These are phyloP conservation scores for Bathynomus jamesi DNA, from an alignment of 1,140 invertebrate species.

Conservation along the genomic window DNA sequence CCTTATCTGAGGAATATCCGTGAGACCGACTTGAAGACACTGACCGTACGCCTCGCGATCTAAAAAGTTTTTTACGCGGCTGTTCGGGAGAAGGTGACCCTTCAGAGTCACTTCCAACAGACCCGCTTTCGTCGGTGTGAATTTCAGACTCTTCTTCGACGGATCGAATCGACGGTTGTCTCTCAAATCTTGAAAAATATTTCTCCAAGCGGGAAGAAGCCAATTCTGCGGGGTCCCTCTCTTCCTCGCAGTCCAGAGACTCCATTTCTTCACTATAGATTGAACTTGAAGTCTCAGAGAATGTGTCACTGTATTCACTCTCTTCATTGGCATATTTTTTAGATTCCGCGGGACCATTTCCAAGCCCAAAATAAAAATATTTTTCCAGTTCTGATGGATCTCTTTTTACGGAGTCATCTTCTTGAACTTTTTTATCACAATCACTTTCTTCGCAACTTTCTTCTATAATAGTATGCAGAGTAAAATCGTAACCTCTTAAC, in stretches of 20 bases:
- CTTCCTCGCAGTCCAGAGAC: constrained; percentile 36
- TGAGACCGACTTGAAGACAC: constrained; percentile 18
- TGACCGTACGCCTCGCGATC: constrained; percentile 55
- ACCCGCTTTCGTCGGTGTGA: constrained; percentile 65
- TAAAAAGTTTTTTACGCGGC: constrained; percentile 59
- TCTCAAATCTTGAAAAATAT: constrained; percentile 77
- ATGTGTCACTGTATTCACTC: constrained; percentile 52
- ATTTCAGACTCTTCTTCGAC: constrained; percentile 37
- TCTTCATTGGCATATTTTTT: constrained; percentile 42
- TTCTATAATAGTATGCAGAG: constrained; percentile 84
- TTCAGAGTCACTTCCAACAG: constrained; percentile 73
- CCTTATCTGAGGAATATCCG: constrained; percentile 16
- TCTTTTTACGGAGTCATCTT: constrained; percentile 42
- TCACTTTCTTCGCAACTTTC: constrained; percentile 81
- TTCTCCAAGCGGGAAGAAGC: constrained; percentile 79
- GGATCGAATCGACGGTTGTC: constrained; percentile 39
- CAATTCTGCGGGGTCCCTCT: constrained; percentile 57
- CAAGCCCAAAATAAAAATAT: constrained; percentile 80
- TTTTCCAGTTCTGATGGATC: constrained; percentile 74
- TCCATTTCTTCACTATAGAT: constrained; percentile 67
- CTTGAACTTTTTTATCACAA: constrained; percentile 55
- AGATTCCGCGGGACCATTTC: constrained; percentile 50
- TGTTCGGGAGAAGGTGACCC: constrained; percentile 77
- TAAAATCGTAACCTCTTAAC: constrained; percentile 75
- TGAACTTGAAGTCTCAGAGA: constrained; percentile 73